Evolutionary conservation across 2,888 invertebrate genomes (phyloP).

Genomic region (Stenodema calcarata): DNA sequence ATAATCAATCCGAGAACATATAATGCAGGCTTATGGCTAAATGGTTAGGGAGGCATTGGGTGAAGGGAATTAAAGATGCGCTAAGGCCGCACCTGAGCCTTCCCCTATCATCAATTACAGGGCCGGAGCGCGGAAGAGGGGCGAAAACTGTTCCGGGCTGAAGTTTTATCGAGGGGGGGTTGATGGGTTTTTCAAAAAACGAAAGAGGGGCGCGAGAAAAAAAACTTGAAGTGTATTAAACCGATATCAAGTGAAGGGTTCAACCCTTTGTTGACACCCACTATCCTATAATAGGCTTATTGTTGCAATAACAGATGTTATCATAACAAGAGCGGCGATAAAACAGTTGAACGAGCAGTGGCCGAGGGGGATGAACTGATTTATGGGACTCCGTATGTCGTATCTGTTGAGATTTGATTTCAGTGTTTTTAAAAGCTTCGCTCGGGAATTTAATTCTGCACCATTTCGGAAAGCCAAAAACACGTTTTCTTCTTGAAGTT

Average conservation of each 20-base stretch:
- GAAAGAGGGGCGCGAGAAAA: not conserved
- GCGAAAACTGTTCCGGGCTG: not conserved
- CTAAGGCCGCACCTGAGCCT: conserved; percentile 22
- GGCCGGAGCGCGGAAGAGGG: not conserved
- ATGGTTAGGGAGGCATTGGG: not conserved
- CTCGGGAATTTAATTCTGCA: too few species aligned
- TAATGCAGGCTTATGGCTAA: not conserved
- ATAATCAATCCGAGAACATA: not conserved
- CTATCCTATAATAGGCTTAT: conserved; percentile 32
- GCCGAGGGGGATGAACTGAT: not conserved
- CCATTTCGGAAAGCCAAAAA: too few species aligned
- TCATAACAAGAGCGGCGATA: conserved; percentile 41
- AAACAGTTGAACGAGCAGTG: conserved; percentile 31
- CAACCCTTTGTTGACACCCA: conserved; percentile 45
- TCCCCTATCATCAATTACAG: conserved; percentile 20
- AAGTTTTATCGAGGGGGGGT: not conserved
- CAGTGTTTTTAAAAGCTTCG: not conserved
- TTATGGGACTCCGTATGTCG: conserved; percentile 17
- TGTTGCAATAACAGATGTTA: conserved; percentile 46
- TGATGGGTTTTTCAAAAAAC: not conserved
- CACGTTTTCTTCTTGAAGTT: too few species aligned
- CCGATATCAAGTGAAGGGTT: conserved; percentile 20
- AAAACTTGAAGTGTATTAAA: conserved; percentile 35
- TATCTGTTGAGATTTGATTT: not conserved
- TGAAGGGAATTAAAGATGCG: conserved; percentile 17